Conservation (phyloP, 2,113 vertebrate species). For the Aegithalos caudatus region DNA sequence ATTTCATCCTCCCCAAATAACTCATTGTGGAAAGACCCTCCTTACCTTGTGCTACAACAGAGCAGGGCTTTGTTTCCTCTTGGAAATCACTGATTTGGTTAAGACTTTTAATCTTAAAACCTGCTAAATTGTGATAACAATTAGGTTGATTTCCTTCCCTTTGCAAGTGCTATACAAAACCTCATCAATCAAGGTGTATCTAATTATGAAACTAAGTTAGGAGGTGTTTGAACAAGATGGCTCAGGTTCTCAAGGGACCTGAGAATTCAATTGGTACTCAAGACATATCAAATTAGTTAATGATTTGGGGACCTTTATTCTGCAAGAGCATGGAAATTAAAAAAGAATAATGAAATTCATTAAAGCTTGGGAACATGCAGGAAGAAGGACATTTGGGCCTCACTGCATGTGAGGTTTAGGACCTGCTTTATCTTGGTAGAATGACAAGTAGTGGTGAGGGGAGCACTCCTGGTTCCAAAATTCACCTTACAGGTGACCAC, state of each 20-base stretch:
- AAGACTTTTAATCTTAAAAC: slow-evolving; percentile 54
- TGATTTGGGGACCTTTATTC: slow-evolving; percentile 78
- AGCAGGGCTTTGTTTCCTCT: slow-evolving; percentile 22
- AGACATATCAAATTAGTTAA: slow-evolving; percentile 82
- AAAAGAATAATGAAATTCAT: slow-evolving; percentile 79
- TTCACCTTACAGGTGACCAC: neutral
- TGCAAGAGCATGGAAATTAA: slow-evolving; percentile 75
- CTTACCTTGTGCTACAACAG: neutral
- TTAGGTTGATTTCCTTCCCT: slow-evolving; percentile 56
- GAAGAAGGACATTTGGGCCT: slow-evolving; percentile 46
- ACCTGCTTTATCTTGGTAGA: slow-evolving; percentile 36
- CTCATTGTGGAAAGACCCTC: neutral
- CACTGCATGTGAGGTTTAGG: slow-evolving; percentile 23
- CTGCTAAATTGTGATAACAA: slow-evolving; percentile 67
- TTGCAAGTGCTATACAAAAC: slow-evolving; percentile 48
- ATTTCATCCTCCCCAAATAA: neutral
- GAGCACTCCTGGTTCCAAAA: neutral
- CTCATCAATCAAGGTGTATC: slow-evolving; percentile 74
- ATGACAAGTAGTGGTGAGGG: neutral
- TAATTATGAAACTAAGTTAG: slow-evolving; percentile 81
- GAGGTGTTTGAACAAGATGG: slow-evolving; percentile 77
- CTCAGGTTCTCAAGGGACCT: slow-evolving; percentile 59
- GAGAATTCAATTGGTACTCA: slow-evolving; percentile 74
- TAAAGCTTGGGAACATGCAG: slow-evolving; percentile 46
- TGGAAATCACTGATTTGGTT: slow-evolving; percentile 39